Evolutionary conservation across 2,888 invertebrate species (phyloP), one percentile per base, ranked within the genome.

Genomic region (Parnassius mnemosyne): DNA sequence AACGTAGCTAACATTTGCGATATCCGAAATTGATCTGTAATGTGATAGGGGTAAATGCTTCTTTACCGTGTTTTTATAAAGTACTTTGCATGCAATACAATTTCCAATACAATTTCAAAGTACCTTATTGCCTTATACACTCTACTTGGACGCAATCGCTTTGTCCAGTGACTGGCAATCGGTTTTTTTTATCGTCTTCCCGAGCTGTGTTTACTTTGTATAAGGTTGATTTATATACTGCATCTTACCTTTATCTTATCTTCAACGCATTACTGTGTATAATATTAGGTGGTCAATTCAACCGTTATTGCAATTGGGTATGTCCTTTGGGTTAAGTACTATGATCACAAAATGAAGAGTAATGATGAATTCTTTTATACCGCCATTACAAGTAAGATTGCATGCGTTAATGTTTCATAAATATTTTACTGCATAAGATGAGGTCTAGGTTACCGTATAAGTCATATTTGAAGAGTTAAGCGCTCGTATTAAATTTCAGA

Each of bases 51-150:
- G 3, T 54, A 60, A 54, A 54, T 25, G 42, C 11, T n/a, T 20
- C 25, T 60, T 54, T 54, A 0, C 42, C 16, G 9, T 54, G 60
- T 49, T 12, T 16, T 25, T 46, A 25, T n/a, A 41, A 1, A 11
- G 16, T 43, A 44, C 41, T 54, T 73, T 75, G 75, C 76, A 78
- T 80, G 61, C 63, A 74, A 76, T 74, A 71, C 70, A 77, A 76
- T 74, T 77, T 80, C 75, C 63, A 74, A 76, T 74, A 71, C 70
- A 77, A 76, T 74, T 77, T 80, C 75, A 78, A 79, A 80, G 12
- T 12, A 34, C 34, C 34, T 20, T 34, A 34, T 34, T 12, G 7
- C 34, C 34, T 20, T 34, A 34, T 34, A 81, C n/a, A 41, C 41
- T 41, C 49, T 70, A 73, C 72, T 66, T 71, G 77, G 75, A 76